Evolutionary conservation across 1,140 invertebrate genomes (phyloP).

Genomic region (Ceratina japonica): DNA sequence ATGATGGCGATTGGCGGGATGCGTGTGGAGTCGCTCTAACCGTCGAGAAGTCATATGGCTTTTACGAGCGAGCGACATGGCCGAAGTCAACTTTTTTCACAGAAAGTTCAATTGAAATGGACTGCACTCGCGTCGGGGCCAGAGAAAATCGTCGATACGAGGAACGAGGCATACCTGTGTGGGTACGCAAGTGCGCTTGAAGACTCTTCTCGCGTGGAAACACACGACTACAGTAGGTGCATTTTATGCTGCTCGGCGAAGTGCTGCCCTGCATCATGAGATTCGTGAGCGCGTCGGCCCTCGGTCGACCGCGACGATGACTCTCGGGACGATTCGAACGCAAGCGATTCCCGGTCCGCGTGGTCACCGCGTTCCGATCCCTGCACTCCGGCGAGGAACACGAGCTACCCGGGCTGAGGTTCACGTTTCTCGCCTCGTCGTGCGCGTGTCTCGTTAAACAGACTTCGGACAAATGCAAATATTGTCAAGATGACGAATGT

Average conservation of each 20-base stretch:
- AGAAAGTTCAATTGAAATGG: constrained; percentile 28
- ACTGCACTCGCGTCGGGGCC: neutral
- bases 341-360: constrained; percentile 35
- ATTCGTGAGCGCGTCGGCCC: constrained; percentile 86
- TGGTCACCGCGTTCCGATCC: constrained; percentile 39
- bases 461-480: constrained; percentile 41
- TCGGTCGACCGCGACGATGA: constrained; percentile 84
- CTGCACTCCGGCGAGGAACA: constrained; percentile 76
- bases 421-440: constrained; percentile 75
- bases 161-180: constrained; percentile 83
- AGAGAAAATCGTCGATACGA: neutral
- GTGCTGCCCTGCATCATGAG: constrained; percentile 87
- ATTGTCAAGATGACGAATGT: constrained; percentile 49
- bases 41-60: constrained; percentile 25
- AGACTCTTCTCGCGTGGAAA: constrained; percentile 91
- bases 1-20: constrained; percentile 77
- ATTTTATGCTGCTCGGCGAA: constrained; percentile 87
- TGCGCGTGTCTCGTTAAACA: constrained; percentile 37
- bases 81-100: constrained; percentile 14
- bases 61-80: neutral
- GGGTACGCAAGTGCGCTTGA: constrained; percentile 89
- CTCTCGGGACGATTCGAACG: constrained; percentile 60
- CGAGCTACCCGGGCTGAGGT: constrained; percentile 76
- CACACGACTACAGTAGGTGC: constrained; percentile 86
- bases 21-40: constrained; percentile 48